Percentiles rank a stretch among this genome's conserved stretches.
These are phyloP conservation scores for Ataeniobius toweri DNA, from an alignment of 2,797 vertebrate species.

Conservation along the genomic window DNA sequence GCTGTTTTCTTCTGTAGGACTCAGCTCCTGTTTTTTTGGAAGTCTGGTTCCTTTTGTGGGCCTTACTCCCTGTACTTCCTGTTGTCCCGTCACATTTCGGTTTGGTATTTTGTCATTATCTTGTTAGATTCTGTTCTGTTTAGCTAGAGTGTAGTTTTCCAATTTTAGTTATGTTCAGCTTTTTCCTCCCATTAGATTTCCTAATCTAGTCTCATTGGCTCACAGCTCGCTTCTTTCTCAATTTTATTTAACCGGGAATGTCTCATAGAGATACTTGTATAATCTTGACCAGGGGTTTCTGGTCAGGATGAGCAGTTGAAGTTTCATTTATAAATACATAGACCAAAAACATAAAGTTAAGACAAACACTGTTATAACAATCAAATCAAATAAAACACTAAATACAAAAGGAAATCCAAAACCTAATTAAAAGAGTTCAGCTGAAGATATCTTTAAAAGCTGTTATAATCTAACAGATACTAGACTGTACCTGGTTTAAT, in stretches of 20 bases:
- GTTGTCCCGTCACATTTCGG: too few relatives aligned
- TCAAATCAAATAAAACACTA: not conserved
- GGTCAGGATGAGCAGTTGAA: not conserved
- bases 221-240: not conserved
- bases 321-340: not conserved
- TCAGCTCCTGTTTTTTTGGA: not conserved
- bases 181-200: not conserved
- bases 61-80: not conserved
- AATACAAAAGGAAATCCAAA: not conserved
- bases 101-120: not conserved
- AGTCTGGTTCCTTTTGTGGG: not conserved
- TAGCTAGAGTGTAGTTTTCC: not conserved
- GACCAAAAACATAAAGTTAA: not conserved
- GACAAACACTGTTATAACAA: not conserved
- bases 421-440: not conserved
- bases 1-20: not conserved
- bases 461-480: not conserved
- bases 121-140: not conserved
- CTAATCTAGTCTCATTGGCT: too few relatives aligned
- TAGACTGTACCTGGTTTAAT: not conserved
- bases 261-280: not conserved
- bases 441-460: not conserved
- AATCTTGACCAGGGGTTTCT: not conserved
- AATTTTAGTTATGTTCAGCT: not conserved
- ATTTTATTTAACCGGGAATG: not conserved